phyloP scores from a whole-genome alignment of 2,797 vertebrate species.

The Pyrocephalus nanus region DNA sequence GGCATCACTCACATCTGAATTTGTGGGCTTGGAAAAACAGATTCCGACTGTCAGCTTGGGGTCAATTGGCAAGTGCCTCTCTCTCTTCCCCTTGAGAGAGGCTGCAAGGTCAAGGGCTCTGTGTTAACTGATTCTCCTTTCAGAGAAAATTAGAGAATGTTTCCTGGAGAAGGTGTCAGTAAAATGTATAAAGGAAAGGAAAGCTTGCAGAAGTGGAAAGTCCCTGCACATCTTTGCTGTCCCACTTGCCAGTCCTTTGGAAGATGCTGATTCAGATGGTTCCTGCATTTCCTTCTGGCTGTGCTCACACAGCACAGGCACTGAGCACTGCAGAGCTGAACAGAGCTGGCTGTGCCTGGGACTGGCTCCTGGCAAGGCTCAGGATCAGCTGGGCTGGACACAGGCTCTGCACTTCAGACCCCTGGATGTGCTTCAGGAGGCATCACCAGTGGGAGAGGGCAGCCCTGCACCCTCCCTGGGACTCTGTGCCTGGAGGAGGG shows the following conservation, averaged over 20 bases:
- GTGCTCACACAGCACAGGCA: background rate
- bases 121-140: background rate
- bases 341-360: background rate
- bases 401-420: background rate
- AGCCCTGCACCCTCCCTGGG: fast-evolving
- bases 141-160: background rate
- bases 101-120: background rate
- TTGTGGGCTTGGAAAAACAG: background rate
- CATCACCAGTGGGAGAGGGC: background rate
- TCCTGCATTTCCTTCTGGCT: background rate
- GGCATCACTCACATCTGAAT: background rate
- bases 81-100: background rate
- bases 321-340: background rate
- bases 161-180: background rate
- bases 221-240: background rate
- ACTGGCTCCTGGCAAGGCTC: background rate
- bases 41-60: background rate
- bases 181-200: background rate
- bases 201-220: background rate
- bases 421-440: background rate
- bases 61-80: background rate
- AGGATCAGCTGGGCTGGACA: background rate
- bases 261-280: background rate
- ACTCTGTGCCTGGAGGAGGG: background rate
- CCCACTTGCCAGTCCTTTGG: background rate